A percentile compares a stretch with the other conserved stretches of the same genome.
Evolutionary conservation across 1,140 invertebrate genomes (phyloP).

Genomic region (Popillia japonica): DNA sequence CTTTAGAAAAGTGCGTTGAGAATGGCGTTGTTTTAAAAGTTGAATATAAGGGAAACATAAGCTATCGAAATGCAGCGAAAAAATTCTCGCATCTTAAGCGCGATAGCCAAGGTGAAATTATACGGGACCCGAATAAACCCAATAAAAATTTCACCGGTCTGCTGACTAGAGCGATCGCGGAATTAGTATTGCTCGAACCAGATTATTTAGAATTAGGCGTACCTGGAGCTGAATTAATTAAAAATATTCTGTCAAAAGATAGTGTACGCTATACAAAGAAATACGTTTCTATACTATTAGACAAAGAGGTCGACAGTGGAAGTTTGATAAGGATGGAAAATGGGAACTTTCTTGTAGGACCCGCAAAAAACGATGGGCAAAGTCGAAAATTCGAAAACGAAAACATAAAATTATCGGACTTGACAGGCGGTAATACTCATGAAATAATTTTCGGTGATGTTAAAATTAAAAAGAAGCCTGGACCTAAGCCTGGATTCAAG

Average conservation of each 20-base stretch:
- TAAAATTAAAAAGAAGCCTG: conserved; percentile 43
- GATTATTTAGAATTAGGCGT: conserved; percentile 76
- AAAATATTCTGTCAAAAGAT: conserved; percentile 70
- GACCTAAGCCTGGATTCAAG: conserved; percentile 41
- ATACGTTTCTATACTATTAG: conserved; percentile 70
- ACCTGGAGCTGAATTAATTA: conserved; percentile 69
- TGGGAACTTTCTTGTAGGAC: conserved; percentile 72
- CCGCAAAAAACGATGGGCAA: conserved; percentile 57
- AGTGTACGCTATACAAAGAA: conserved; percentile 70
- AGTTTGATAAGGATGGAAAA: conserved; percentile 72
- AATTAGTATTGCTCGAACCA: conserved; percentile 73
- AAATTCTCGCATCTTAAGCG: conserved; percentile 66
- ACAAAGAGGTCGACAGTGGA: conserved; percentile 71
- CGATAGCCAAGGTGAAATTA: conserved; percentile 61
- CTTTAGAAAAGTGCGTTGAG: conserved; percentile 78
- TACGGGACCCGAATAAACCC: conserved; percentile 22
- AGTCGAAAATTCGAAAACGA: conserved; percentile 32
- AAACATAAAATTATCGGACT: conserved; percentile 23
- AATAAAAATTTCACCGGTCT: conserved; percentile 61
- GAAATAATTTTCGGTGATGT: conserved; percentile 36
- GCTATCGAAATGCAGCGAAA: conserved; percentile 83
- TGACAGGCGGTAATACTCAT: background rate
- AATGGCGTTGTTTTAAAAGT: conserved; percentile 82
- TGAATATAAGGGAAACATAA: conserved; percentile 85
- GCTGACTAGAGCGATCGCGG: conserved; percentile 72